Evolutionary conservation across 2,113 vertebrate species (phyloP).

Genomic region (Leucopsar rothschildi): DNA sequence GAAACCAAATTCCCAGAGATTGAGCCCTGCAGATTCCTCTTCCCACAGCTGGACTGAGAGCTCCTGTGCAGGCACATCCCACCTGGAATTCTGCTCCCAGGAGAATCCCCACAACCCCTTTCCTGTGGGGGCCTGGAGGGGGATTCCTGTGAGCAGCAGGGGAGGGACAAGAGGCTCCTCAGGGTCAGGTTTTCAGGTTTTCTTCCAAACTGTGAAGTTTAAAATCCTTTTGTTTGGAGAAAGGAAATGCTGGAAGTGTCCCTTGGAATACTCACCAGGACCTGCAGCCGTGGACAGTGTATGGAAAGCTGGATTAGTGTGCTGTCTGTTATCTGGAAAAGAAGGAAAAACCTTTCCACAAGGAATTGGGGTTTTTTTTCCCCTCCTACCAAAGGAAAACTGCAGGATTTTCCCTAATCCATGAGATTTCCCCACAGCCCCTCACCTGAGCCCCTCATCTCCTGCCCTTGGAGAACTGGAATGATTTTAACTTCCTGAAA

Average conservation of each 20-base stretch:
- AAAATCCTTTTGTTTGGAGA: neutral
- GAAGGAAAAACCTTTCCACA: neutral
- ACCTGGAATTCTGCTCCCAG: neutral
- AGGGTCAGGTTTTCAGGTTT: neutral
- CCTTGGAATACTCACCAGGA: conserved; percentile 82
- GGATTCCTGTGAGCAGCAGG: neutral
- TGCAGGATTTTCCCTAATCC: too few relatives aligned
- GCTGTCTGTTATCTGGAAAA: conserved; percentile 90
- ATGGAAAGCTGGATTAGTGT: conserved; percentile 96
- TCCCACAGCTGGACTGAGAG: fast-evolving
- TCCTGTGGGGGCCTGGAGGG: neutral
- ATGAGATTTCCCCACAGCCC: too few relatives aligned
- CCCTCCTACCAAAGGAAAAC: too few relatives aligned
- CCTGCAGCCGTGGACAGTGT: conserved; percentile 95
- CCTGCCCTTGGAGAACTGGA: too few relatives aligned
- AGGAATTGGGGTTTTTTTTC: neutral
- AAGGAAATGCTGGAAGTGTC: neutral
- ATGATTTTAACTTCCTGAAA: too few relatives aligned
- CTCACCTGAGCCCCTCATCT: too few relatives aligned
- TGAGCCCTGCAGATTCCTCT: neutral
- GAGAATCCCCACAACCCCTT: neutral
- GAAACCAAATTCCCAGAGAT: neutral
- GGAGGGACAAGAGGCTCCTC: neutral
- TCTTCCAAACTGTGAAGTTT: neutral
- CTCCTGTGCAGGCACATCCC: neutral